Evolutionary conservation across 2,113 vertebrate genomes (phyloP).

Genomic region (Lagenorhynchus albirostris): DNA sequence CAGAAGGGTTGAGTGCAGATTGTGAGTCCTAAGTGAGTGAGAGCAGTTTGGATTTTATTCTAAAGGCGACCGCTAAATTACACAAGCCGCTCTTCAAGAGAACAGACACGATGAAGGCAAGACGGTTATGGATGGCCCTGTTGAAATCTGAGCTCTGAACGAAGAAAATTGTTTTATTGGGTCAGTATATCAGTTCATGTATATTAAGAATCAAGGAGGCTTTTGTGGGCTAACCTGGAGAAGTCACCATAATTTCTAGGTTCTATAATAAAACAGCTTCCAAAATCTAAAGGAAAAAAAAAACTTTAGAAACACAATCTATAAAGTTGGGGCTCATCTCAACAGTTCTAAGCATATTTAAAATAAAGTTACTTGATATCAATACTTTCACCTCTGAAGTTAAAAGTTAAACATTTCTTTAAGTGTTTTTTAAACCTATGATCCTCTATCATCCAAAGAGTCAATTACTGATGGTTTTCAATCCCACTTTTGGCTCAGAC

Average conservation of each 20-base stretch:
- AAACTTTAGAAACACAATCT: background rate
- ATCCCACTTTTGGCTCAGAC: slow-evolving; percentile 57
- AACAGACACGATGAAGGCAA: background rate
- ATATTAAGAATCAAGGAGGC: background rate
- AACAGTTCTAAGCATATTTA: background rate
- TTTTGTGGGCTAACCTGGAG: background rate
- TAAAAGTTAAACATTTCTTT: background rate
- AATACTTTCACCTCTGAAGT: background rate
- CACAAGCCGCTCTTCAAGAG: background rate
- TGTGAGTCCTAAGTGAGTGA: accelerated
- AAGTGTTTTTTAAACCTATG: background rate
- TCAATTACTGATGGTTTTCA: slow-evolving; percentile 69
- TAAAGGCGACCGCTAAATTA: background rate
- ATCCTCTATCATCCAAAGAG: slow-evolving; percentile 41
- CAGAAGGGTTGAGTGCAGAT: too few relatives aligned
- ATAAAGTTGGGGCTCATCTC: background rate
- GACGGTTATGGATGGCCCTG: background rate
- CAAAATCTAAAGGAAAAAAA: background rate
- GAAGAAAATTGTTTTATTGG: background rate
- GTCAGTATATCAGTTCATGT: background rate
- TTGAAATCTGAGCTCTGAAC: background rate
- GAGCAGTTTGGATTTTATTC: background rate
- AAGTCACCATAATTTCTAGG: background rate
- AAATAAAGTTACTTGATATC: background rate
- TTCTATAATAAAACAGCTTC: background rate